phyloP scores from a whole-genome alignment of 2,797 vertebrate genomes.

The Iguana delicatissima region DNA sequence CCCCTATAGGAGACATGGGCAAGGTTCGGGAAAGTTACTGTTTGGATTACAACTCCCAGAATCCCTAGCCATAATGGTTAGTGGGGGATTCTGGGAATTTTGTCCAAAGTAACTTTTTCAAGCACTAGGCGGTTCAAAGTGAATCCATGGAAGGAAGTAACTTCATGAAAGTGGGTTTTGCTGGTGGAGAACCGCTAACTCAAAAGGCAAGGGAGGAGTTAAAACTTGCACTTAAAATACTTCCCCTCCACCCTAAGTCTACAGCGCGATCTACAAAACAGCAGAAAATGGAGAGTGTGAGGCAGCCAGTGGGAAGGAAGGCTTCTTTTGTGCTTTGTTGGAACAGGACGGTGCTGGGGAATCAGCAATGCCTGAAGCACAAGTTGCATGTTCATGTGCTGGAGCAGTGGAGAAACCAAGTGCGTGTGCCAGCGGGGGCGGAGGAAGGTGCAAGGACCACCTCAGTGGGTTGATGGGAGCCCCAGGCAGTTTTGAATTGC shows the following conservation, averaged over 20 bases:
- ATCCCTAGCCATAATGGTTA: no score
- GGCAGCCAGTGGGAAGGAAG: constrained; percentile 43
- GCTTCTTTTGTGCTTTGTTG: constrained; percentile 69
- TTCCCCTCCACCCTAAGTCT: constrained; percentile 51
- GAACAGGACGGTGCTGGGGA: constrained; percentile 35
- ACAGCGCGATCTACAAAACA: constrained; percentile 68
- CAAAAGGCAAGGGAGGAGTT: constrained; percentile 65
- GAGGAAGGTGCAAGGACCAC: neutral
- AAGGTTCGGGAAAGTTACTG: no score
- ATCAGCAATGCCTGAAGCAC: neutral
- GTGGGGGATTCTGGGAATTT: no score
- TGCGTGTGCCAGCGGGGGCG: neutral
- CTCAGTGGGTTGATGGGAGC: no score
- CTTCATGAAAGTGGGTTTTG: neutral
- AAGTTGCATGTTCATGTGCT: neutral
- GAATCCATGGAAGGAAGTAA: neutral
- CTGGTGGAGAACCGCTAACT: constrained; percentile 66
- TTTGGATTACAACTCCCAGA: no score
- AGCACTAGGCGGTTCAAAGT: neutral
- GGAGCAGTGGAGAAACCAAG: neutral
- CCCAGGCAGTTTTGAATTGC: no score
- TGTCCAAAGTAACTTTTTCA: no score
- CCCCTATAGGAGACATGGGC: neutral
- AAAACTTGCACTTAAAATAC: constrained; percentile 75
- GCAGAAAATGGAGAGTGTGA: constrained; percentile 53